Base-by-base conservation (phyloP, 2,888 invertebrate species). In the Chymomyza fuscimana region DNA sequence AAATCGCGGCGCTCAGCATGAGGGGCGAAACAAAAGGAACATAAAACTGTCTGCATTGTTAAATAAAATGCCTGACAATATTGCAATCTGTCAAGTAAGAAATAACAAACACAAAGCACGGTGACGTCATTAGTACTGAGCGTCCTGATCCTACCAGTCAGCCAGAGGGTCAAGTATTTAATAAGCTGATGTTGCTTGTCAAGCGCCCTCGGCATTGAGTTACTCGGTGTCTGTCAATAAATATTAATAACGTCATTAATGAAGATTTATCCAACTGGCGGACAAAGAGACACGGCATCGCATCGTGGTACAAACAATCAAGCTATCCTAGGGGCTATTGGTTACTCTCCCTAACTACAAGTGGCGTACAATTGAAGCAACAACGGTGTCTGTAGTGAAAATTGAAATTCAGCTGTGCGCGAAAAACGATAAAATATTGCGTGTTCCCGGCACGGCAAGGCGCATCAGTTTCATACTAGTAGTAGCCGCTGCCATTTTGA, bases 181-280 rank as follows among this genome's bases (percentile, higher is more conserved):
- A 46, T 46, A 46, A 46, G 40, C 40, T 46, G 12, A 10, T 12
- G 40, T 10, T 46, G 10, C 12, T 12, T 46, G 12, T 46, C 40
- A 46, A 46, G 12, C 40, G 40, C 40, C 40, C 40, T 6, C 40
- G 40, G 40, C 40, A 12, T 12, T 46, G 40, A 46, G 54, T 54
- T 7, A 19, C 52, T 51, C 15, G 32, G 40, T 62, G 65, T 59
- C 61, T 68, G 80, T 71, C 82, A 88, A 90, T 90, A 88, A 90
- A 90, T 90, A 90, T 89, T 90, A 88, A 90, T 89, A 85, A 85
- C 78, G 75, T 67, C 79, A 82, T 82, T 87, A 89, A 89, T 90
- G 85, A 86, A 86, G 86, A 89, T 87, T 89, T 89, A 90, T 86
- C 73, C 69, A 22, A 67, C 62, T 22, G 61, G 52, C 46, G 46